phyloP scores from a whole-genome alignment of 2,797 vertebrate genomes.

The Anabacerthia variegaticeps region DNA sequence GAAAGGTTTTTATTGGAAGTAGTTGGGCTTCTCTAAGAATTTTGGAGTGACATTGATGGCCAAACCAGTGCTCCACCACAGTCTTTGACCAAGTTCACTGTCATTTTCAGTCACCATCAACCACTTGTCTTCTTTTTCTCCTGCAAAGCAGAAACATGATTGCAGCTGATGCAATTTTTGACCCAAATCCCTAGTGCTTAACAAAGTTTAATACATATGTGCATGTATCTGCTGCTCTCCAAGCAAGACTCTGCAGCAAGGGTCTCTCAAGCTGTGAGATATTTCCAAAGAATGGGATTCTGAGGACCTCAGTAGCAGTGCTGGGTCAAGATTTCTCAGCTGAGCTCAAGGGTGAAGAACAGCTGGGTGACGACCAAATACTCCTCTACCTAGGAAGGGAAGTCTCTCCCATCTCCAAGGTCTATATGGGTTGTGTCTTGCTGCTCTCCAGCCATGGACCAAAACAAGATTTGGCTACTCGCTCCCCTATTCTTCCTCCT shows the following conservation, averaged over 20 bases:
- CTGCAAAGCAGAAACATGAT: not conserved
- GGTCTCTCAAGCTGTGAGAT: not conserved
- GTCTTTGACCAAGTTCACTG: not conserved
- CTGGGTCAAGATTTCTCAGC: not conserved
- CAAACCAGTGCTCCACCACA: accelerated
- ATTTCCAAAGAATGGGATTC: not conserved
- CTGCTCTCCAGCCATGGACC: not conserved
- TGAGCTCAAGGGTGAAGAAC: not conserved
- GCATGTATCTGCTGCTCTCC: not conserved
- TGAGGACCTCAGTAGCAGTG: not conserved
- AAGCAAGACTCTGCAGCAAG: not conserved
- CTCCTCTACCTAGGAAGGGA: not conserved
- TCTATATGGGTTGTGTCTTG: not conserved
- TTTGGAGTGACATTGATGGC: not conserved
- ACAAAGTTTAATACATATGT: not conserved
- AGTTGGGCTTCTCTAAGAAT: not conserved
- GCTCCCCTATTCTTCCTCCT: not conserved
- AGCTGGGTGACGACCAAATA: accelerated
- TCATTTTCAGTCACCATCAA: not conserved
- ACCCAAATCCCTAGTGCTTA: not conserved
- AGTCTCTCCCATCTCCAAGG: not conserved
- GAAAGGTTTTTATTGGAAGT: not conserved
- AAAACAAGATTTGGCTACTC: not conserved
- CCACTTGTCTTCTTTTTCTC: not conserved
- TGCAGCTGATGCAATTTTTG: not conserved